Conservation (phyloP, 2,797 vertebrate species). For the Iguana delicatissima region DNA sequence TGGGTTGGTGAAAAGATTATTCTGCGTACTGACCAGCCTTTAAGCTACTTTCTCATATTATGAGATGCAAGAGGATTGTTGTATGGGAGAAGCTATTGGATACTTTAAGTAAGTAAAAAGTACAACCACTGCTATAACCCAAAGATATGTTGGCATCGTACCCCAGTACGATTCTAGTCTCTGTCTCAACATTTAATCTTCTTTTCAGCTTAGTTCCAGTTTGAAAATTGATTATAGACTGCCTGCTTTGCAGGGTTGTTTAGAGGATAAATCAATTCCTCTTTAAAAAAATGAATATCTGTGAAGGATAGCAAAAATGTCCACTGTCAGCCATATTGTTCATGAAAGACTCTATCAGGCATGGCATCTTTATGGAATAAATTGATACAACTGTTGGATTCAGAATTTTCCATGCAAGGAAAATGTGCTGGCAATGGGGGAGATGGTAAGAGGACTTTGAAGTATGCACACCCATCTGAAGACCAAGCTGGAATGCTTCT, state of each 20-base stretch:
- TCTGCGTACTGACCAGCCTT: no score
- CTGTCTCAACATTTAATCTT: no score
- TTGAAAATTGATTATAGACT: not conserved
- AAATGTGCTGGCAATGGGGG: not conserved
- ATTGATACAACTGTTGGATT: not conserved
- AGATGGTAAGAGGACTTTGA: not conserved
- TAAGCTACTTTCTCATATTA: no score
- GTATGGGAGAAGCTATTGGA: no score
- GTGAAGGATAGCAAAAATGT: not conserved
- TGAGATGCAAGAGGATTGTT: no score
- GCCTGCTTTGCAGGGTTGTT: not conserved
- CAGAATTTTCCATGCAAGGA: not conserved
- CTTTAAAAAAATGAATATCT: not conserved
- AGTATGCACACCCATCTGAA: no score
- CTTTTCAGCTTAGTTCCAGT: not conserved
- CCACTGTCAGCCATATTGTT: not conserved
- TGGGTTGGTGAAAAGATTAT: no score
- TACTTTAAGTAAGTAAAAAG: no score
- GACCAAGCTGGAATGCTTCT: conserved; percentile 3
- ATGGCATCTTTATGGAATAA: not conserved
- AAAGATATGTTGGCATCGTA: no score
- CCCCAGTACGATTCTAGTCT: no score
- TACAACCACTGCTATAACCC: no score
- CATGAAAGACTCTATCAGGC: not conserved
- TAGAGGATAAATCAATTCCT: not conserved